phyloP scores from a whole-genome alignment of 2,888 invertebrate genomes.

The Pollenia angustigena region DNA sequence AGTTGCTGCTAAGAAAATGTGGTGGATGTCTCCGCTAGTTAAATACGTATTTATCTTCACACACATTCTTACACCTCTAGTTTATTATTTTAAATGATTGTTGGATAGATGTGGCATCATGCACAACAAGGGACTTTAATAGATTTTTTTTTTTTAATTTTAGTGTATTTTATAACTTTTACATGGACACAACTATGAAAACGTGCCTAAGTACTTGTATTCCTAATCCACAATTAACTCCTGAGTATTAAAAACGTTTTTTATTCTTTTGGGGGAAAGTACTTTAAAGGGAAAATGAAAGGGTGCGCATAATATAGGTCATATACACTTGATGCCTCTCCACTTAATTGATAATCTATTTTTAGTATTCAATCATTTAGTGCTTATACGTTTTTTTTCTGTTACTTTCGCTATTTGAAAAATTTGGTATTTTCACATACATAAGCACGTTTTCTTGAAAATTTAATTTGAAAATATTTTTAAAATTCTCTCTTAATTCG shows the following conservation, averaged over 20 bases:
- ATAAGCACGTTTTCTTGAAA: conserved; percentile 6
- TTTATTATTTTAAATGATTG: conserved; percentile 18
- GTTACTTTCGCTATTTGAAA: conserved; percentile 24
- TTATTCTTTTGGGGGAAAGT: conserved; percentile 1
- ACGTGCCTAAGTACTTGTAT: conserved; percentile 62
- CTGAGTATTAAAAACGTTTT: conserved; percentile 9
- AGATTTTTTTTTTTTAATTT: conserved; percentile 16
- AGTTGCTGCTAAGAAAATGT: too few species aligned
- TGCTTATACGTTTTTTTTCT: conserved; percentile 32
- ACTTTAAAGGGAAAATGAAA: conserved; percentile 37
- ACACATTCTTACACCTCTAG: conserved; percentile 42
- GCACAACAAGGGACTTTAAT: conserved; percentile 4
- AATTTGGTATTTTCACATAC: conserved; percentile 38
- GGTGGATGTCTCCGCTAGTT: too few species aligned
- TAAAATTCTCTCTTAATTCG: conserved; percentile 47
- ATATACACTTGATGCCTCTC: conserved; percentile 75
- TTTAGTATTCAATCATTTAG: conserved; percentile 61
- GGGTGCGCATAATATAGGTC: conserved; percentile 72
- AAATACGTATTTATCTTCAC: too few species aligned
- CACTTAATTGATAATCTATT: conserved; percentile 74
- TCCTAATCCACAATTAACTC: conserved; percentile 60
- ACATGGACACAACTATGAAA: conserved; percentile 50
- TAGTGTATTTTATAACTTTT: conserved; percentile 17
- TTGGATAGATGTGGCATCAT: background rate
- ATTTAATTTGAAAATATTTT: conserved; percentile 27